A percentile compares a stretch with the other conserved stretches of the same genome.
Evolutionary conservation across 2,888 invertebrate species (phyloP).

Genomic region (Exephanes ischioxanthus): DNA sequence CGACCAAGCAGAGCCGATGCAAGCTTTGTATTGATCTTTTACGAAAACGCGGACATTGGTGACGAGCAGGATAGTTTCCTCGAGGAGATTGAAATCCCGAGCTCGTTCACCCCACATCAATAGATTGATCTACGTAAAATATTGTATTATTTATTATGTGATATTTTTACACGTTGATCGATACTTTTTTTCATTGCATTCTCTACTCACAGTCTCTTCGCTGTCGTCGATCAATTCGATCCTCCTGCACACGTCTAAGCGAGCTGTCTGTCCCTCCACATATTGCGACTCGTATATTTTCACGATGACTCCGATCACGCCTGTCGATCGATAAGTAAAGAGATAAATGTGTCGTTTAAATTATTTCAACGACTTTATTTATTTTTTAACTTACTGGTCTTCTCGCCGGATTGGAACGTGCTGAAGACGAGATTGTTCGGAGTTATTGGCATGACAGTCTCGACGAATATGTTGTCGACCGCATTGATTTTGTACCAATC

Average conservation of each 20-base stretch:
- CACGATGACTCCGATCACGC: conserved; percentile 26
- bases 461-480: background rate
- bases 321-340: background rate
- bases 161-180: background rate
- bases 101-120: background rate
- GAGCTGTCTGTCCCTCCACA: background rate
- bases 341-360: background rate
- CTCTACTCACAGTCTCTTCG: background rate
- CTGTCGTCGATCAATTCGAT: conserved; percentile 1
- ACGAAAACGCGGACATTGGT: background rate
- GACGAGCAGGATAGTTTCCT: background rate
- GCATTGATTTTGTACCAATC: conserved; percentile 2
- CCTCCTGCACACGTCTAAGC: background rate
- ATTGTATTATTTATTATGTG: background rate
- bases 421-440: conserved; percentile 7
- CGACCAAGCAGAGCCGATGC: background rate
- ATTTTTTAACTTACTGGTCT: conserved; percentile 25
- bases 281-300: background rate
- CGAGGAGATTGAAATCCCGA: background rate
- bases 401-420: background rate
- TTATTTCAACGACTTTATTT: background rate
- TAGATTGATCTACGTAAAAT: background rate
- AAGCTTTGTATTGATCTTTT: background rate
- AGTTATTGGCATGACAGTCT: background rate
- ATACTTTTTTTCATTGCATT: background rate